These are phyloP conservation scores for Pammene fasciana DNA, from an alignment of 2,888 invertebrate species.

Conservation along the genomic window DNA sequence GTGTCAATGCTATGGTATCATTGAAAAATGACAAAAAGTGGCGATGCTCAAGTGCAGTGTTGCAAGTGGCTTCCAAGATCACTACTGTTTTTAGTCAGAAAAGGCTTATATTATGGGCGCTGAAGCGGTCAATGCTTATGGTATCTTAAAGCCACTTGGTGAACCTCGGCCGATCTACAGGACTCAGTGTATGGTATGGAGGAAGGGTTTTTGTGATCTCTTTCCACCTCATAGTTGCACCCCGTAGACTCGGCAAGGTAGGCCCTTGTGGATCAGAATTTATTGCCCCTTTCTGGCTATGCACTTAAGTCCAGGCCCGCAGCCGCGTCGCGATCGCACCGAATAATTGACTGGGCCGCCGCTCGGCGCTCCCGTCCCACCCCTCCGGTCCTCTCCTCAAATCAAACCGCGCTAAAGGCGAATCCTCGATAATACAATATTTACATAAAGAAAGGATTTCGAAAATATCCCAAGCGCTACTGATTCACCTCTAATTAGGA, in stretches of 20 bases:
- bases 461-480: constrained; percentile 80
- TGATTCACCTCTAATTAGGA: constrained; percentile 79
- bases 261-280: not conserved
- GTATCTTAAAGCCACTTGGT: not conserved
- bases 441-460: constrained; percentile 73
- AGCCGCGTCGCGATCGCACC: constrained; percentile 61
- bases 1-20: constrained; percentile 1
- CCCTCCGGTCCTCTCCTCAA: constrained; percentile 46
- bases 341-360: constrained; percentile 79
- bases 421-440: constrained; percentile 77
- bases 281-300: constrained; percentile 8
- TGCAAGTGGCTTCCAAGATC: constrained; percentile 5
- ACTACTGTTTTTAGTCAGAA: constrained; percentile 2
- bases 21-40: constrained; percentile 12
- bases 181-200: not conserved
- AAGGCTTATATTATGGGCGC: not conserved
- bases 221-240: not conserved
- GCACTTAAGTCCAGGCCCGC: constrained; percentile 1
- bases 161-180: not conserved
- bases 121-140: not conserved
- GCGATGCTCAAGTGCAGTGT: constrained; percentile 6
- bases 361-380: constrained; percentile 32
- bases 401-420: constrained; percentile 72
- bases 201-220: not conserved
- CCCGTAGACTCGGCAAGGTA: not conserved